Conservation (phyloP, 1,140 invertebrate genomes). For the Andricus grossulariae region DNA sequence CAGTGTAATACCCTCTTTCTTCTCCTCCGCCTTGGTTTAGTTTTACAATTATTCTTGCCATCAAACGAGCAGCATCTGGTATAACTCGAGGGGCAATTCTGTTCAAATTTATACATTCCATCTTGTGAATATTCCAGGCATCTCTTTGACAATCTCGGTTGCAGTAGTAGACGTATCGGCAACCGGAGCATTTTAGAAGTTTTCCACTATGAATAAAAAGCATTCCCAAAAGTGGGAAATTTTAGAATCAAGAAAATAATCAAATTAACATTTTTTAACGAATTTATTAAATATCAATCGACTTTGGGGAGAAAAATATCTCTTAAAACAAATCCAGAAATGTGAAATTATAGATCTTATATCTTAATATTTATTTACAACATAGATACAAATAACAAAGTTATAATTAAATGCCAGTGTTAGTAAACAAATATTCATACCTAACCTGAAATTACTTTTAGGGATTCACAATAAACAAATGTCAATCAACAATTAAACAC, state of each 20-base stretch:
- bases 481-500: slow-evolving; percentile 4
- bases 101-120: slow-evolving; percentile 85
- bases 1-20: slow-evolving; percentile 81
- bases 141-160: slow-evolving; percentile 83
- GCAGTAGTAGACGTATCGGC: slow-evolving; percentile 88
- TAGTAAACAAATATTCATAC: slow-evolving; percentile 29
- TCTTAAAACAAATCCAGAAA: too few species aligned
- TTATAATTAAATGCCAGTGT: slow-evolving; percentile 18
- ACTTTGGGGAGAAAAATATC: too few species aligned
- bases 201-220: slow-evolving; percentile 76
- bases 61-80: slow-evolving; percentile 84
- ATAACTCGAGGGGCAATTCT: slow-evolving; percentile 80
- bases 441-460: slow-evolving; percentile 33
- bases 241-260: slow-evolving; percentile 12
- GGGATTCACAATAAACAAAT: slow-evolving; percentile 37
- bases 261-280: too few species aligned
- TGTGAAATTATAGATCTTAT: too few species aligned
- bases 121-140: slow-evolving; percentile 86
- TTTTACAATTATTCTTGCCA: slow-evolving; percentile 84
- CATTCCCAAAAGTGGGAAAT: slow-evolving; percentile 21
- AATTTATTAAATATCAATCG: too few species aligned
- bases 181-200: slow-evolving; percentile 85
- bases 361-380: too few species aligned
- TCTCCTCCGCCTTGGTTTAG: slow-evolving; percentile 81
- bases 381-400: too few species aligned